phyloP scores from a whole-genome alignment of 2,797 vertebrate species.

The Spondyliosoma cantharus region DNA sequence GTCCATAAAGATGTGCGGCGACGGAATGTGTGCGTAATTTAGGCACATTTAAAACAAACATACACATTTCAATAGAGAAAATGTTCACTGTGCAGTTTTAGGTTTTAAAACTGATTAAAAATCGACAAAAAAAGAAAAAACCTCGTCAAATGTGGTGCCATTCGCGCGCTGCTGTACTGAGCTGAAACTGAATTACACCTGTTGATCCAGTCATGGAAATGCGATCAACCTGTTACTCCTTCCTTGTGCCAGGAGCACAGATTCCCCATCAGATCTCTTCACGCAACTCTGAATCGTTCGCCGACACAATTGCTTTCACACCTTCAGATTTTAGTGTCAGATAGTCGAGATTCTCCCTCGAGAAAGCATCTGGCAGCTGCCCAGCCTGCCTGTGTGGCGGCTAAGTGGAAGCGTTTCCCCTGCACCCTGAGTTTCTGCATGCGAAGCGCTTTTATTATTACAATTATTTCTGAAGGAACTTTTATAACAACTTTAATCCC shows the following conservation, averaged over 20 bases:
- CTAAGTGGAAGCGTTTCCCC: neutral
- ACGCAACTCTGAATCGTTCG: neutral
- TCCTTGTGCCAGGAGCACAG: neutral
- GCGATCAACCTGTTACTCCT: conserved; percentile 50
- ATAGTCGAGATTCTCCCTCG: conserved; percentile 13
- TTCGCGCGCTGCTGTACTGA: neutral
- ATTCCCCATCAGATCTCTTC: conserved; percentile 15
- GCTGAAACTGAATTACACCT: conserved; percentile 71
- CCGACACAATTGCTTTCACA: conserved; percentile 12
- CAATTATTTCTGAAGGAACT: neutral
- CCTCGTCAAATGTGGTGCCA: accelerated
- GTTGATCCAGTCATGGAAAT: conserved; percentile 61
- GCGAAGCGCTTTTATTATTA: neutral
- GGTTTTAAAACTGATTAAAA: neutral
- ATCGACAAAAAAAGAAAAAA: neutral
- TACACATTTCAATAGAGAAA: neutral
- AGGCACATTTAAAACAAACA: no score
- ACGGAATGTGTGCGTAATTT: conserved; percentile 4
- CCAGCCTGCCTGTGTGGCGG: neutral
- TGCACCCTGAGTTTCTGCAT: neutral
- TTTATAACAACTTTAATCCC: neutral
- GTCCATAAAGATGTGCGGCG: neutral
- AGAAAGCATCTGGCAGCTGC: conserved; percentile 45
- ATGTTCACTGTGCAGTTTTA: neutral
- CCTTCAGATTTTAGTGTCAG: conserved; percentile 41